These are phyloP conservation scores for Drosophila yooni DNA, from an alignment of 2,888 invertebrate genomes.

Conservation along the genomic window DNA sequence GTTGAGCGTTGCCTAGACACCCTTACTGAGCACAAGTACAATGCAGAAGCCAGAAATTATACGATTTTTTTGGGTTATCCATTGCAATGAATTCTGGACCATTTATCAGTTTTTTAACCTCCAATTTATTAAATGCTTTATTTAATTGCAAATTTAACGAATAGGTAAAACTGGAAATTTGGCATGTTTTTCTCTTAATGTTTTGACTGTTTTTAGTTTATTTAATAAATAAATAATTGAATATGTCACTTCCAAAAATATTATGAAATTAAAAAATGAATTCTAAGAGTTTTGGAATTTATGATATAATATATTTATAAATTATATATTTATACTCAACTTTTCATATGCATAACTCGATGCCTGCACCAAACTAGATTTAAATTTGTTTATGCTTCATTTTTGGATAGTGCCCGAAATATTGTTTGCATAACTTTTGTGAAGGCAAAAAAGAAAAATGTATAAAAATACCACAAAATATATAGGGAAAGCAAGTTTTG, in stretches of 20 bases:
- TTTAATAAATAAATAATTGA: background rate
- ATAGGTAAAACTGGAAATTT: too few species aligned
- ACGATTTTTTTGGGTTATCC: background rate
- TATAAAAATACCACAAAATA: constrained; percentile 9
- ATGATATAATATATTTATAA: too few species aligned
- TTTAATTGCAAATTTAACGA: background rate
- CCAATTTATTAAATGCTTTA: background rate
- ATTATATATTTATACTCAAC: background rate
- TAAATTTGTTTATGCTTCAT: constrained; percentile 26
- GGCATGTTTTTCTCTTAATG: background rate
- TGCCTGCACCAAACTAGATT: constrained; percentile 14
- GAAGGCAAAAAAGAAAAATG: constrained; percentile 24
- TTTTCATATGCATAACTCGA: constrained; percentile 6
- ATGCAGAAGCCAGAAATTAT: background rate
- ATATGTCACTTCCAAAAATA: background rate
- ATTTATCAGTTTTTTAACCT: background rate
- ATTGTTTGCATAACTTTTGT: constrained; percentile 67
- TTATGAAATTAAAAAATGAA: background rate
- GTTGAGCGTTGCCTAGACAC: constrained; percentile 25
- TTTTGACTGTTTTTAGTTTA: background rate
- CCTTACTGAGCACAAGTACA: constrained; percentile 7
- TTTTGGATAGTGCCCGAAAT: constrained; percentile 37
- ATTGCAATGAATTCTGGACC: background rate
- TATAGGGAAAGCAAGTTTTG: constrained; percentile 29
- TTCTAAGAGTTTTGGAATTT: background rate